Percentiles rank a stretch among this genome's conserved stretches.
Evolutionary conservation across 2,797 vertebrate species (phyloP).

Genomic region (Enoplosus armatus): DNA sequence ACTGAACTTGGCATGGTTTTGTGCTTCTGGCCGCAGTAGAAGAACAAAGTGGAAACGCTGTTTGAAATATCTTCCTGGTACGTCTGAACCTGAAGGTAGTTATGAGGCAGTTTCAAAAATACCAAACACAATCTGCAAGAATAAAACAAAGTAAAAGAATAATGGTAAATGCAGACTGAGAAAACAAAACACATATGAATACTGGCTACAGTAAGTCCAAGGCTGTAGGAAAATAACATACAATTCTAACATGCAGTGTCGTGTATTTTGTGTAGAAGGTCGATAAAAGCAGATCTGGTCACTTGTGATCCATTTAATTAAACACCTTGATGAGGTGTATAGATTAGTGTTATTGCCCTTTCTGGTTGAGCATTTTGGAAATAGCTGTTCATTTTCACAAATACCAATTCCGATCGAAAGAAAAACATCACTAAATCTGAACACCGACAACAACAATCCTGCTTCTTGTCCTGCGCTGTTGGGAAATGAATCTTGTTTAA

Average conservation of each 20-base stretch:
- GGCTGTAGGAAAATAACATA: background rate
- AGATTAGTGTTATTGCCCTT: background rate
- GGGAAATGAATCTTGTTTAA: constrained; percentile 16
- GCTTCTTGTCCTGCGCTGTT: constrained; percentile 14
- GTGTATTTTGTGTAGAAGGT: background rate
- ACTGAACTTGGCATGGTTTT: constrained; percentile 79
- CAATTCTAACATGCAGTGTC: background rate
- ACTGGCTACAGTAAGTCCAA: background rate
- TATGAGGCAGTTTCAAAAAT: constrained; percentile 35
- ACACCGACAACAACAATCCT: too few relatives aligned
- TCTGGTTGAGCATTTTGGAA: constrained; percentile 6
- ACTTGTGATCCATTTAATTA: constrained; percentile 1
- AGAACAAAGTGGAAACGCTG: constrained; percentile 70
- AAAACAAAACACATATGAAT: background rate
- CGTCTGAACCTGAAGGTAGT: constrained; percentile 45
- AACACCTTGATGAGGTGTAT: background rate
- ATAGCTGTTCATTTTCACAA: background rate
- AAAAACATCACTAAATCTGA: background rate
- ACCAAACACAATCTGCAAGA: constrained; percentile 5
- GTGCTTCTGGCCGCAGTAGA: constrained; percentile 52
- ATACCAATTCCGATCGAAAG: background rate
- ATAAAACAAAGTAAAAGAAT: constrained; percentile 2
- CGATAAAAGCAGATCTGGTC: background rate
- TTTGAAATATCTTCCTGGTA: constrained; percentile 65
- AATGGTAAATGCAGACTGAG: background rate